Evolutionary conservation across 2,888 invertebrate species (phyloP).

Genomic region (Drosophila mulleri): DNA sequence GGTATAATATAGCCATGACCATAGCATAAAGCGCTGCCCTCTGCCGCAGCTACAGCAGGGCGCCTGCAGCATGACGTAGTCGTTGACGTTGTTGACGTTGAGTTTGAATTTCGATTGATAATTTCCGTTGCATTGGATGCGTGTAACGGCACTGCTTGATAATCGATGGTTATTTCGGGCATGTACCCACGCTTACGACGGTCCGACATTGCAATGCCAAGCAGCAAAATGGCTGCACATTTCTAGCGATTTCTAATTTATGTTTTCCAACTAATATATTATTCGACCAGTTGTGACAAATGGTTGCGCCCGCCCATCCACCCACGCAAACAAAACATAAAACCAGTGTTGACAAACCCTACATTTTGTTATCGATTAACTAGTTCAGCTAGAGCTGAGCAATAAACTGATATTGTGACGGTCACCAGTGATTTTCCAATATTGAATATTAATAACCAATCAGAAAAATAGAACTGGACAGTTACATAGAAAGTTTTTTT

Average conservation of each 20-base stretch:
- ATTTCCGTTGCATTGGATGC: constrained; percentile 31
- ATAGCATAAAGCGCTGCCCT: constrained; percentile 36
- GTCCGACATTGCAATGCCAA: constrained; percentile 56
- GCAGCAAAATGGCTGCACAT: constrained; percentile 43
- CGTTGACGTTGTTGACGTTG: constrained; percentile 26
- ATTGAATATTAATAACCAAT: neutral
- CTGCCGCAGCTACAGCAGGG: constrained; percentile 22
- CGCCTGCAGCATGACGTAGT: constrained; percentile 60
- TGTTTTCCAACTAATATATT: constrained; percentile 57
- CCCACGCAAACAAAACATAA: constrained; percentile 40
- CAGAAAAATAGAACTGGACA: neutral
- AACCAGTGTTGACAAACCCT: constrained; percentile 42
- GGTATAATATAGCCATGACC: constrained; percentile 65
- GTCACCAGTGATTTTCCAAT: constrained; percentile 6
- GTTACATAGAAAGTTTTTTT: constrained; percentile 9
- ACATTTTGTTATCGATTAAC: constrained; percentile 33
- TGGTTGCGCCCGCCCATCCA: constrained; percentile 37
- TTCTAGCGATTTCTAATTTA: constrained; percentile 32
- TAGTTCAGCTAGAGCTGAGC: constrained; percentile 2
- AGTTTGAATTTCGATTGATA: constrained; percentile 45
- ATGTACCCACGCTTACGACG: constrained; percentile 48
- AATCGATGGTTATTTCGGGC: constrained; percentile 55
- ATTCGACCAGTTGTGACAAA: constrained; percentile 71
- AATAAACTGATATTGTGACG: neutral
- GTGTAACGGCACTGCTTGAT: constrained; percentile 60